phyloP scores from a whole-genome alignment of 35 echinoderm and acorn worm genomes.

The Heliocidaris erythrogramma region DNA sequence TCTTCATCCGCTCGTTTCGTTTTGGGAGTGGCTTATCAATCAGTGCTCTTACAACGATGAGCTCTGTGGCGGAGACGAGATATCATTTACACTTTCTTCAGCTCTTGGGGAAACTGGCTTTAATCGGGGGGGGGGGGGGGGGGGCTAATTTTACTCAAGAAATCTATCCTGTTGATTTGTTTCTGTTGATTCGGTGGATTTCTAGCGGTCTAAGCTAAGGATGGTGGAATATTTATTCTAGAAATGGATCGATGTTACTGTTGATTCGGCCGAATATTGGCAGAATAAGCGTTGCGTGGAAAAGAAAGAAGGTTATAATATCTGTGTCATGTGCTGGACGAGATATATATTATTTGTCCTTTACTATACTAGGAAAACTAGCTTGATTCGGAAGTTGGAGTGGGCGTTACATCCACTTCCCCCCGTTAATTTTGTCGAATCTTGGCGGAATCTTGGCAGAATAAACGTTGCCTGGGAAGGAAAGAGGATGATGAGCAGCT shows the following conservation, averaged over 20 bases:
- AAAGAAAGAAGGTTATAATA: neutral
- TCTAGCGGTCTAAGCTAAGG: no score
- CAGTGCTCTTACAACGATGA: neutral
- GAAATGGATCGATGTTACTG: neutral
- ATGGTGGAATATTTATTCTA: neutral
- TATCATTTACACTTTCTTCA: neutral
- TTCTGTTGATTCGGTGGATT: neutral
- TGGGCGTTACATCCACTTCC: neutral
- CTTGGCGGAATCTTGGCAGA: neutral
- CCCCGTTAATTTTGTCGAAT: neutral
- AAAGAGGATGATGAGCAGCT: no score
- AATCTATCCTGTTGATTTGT: no score
- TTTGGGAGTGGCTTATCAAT: neutral
- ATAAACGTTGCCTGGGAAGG: neutral
- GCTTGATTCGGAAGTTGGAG: no score
- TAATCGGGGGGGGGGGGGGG: no score
- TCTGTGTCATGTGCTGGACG: no score
- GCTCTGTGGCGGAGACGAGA: neutral
- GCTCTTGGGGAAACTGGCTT: neutral
- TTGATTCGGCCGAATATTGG: neutral
- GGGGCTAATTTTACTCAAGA: no score
- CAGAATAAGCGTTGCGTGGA: neutral
- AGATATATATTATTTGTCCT: no score
- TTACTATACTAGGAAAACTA: no score
- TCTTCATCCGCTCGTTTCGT: neutral